A percentile compares a stretch with the other conserved stretches of the same genome.
phyloP scores from a whole-genome alignment of 92 coral and sea anemone genomes.

The Porites cylindrica region DNA sequence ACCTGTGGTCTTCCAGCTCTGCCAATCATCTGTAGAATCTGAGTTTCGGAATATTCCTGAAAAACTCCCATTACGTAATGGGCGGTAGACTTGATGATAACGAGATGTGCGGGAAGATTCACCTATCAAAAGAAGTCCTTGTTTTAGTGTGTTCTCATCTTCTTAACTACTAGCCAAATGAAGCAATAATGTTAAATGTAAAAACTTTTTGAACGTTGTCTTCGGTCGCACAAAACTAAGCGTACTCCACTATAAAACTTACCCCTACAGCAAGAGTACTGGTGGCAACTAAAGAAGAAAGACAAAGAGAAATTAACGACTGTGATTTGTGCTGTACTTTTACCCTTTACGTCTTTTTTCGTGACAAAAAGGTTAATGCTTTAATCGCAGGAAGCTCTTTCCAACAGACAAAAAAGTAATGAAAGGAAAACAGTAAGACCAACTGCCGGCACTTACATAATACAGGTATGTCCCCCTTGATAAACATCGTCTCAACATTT shows the following conservation, averaged over 20 bases:
- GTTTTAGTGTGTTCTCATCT: too few relatives aligned
- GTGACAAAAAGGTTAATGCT: too few relatives aligned
- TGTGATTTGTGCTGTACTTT: not conserved
- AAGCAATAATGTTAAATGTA: too few relatives aligned
- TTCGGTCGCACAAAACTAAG: too few relatives aligned
- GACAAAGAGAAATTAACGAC: not conserved
- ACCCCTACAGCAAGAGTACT: slow-evolving; percentile 99
- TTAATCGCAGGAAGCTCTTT: too few relatives aligned
- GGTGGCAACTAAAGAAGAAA: slow-evolving; percentile 85
- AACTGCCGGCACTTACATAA: slow-evolving; percentile 70
- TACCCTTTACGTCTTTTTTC: not conserved
- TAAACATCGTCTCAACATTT: slow-evolving; percentile 82
- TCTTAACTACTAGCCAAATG: too few relatives aligned
- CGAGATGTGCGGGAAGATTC: slow-evolving; percentile 98
- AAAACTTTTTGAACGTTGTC: too few relatives aligned
- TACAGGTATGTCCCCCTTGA: slow-evolving; percentile 96
- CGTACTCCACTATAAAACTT: slow-evolving; percentile 23
- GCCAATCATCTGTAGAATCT: slow-evolving; percentile 97
- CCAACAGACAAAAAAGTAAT: too few relatives aligned
- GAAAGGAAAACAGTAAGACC: not conserved
- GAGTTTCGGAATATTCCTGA: slow-evolving; percentile 95
- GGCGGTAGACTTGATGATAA: slow-evolving; percentile 95
- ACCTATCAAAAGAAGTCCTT: slow-evolving; percentile 64
- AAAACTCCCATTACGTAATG: slow-evolving; percentile 92
- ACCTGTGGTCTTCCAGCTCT: slow-evolving; percentile 99